Conservation (phyloP, 2,797 vertebrate species). For the Clarias platycephalus region DNA sequence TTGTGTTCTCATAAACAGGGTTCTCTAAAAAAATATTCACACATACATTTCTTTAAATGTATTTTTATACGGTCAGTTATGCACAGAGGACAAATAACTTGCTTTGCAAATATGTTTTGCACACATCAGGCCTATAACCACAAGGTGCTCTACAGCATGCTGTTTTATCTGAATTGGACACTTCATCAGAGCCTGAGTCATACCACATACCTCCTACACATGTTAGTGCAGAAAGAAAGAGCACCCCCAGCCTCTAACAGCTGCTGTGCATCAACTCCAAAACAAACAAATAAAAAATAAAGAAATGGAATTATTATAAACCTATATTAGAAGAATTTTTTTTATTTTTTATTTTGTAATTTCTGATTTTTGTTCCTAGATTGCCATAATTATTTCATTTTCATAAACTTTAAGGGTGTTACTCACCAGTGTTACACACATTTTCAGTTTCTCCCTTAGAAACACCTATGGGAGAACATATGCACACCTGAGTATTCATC, state of each 20-base stretch:
- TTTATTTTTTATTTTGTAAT: too few relatives aligned
- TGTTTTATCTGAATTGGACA: conserved; percentile 5
- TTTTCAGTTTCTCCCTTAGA: background rate
- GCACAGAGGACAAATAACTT: conserved; percentile 12
- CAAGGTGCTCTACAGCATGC: background rate
- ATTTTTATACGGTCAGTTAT: background rate
- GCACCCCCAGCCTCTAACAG: background rate
- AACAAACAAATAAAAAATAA: too few relatives aligned
- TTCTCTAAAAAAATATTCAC: conserved; percentile 8
- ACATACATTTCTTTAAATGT: background rate
- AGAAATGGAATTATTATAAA: background rate
- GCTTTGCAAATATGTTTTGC: conserved; percentile 11
- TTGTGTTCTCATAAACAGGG: conserved; percentile 51
- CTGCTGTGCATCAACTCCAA: background rate
- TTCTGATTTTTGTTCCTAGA: background rate
- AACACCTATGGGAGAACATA: background rate
- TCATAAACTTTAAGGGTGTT: background rate
- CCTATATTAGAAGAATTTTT: background rate
- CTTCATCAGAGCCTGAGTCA: background rate
- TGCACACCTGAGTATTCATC: background rate
- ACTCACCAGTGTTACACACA: background rate
- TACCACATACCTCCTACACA: conserved; percentile 46
- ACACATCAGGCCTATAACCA: conserved; percentile 37
- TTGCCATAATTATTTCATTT: background rate
- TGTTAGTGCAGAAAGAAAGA: background rate